Base-by-base conservation (phyloP, 1,140 invertebrate species). In the Heterodera carotae region DNA sequence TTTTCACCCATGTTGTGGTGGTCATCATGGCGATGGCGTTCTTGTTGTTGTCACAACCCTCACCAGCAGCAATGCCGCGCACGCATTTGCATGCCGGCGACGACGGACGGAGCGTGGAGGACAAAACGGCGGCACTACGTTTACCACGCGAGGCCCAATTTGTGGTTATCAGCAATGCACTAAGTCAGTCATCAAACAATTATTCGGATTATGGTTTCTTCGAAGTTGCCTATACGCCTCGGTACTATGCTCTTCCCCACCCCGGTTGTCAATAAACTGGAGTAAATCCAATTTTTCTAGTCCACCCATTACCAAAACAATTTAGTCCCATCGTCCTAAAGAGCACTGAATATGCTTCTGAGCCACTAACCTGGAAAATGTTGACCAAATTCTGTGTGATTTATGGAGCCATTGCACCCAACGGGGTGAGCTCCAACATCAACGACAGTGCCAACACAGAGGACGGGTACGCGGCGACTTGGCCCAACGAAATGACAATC, bases 371-470 rank as follows among this genome's bases (percentile, higher is more conserved):
- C 48, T 53, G 48, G 48, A 53, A 53, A 2, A 53, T 53, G 48
- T 53, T 53, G 48, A 10, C 48, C 48, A 53, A 22, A 22, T 53
- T 53, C 15, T 53, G 48, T 5, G 48, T 53, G 48, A 53, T 53
- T 10, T n/a, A 53, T 3, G 48, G 48, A 22, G 48, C 48, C 48
- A 53, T 53, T 22, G 48, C 12, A 53, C 48, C 33, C 6, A 15
- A 5, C 18, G 69, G 48, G 29, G 69, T 70, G 31, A 70, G 59
- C 33, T 70, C 69, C 33, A 70, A 43, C 69, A 70, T 70, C 48
- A 70, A 15, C 39, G 69, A 70, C 31, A 70, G 69, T 18, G 69
- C 69, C 22, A 70, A 48, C 29, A 70, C 69, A 2, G 69, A 70
- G 22, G 69, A 39, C 31, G 69, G 59, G 59, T 70, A 70, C 27